Base-by-base conservation (phyloP, 1,140 invertebrate genomes). In the Lordiphosa stackelbergi region DNA sequence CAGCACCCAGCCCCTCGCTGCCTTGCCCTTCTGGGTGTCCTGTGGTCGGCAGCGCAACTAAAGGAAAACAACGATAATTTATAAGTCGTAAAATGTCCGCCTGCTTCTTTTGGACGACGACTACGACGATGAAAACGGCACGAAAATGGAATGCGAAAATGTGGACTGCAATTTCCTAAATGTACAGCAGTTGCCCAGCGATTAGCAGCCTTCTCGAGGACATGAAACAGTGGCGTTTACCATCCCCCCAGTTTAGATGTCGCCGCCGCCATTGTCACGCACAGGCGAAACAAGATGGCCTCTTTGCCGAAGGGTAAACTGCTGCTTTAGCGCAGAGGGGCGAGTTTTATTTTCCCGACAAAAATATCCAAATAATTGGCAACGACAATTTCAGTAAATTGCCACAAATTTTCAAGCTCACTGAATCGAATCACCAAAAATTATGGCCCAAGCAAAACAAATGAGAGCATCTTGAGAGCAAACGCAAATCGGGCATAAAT, bases 61-160 rank as follows among this genome's bases (percentile, higher is more conserved):
- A 74, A 68, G 58, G 66, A 65, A 74, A 71, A 71, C 74, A 79
- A 78, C 83, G 69, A 83, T 85, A 83, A 85, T 85, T 85, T 85
- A 85, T 85, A 78, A 71, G 81, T 85, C 81, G 69, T 85, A 83
- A 85, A 72, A 77, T 59, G 65, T 49, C 54, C 34, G 69, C 48
- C 46, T 41, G 57, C 59, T 60, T 49, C 65, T 62, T 55, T 31
- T 12, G 13, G 12, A 28, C 22, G 8, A 58, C 16, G 16, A 16
- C 16, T 1, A 56, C 61, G 42, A 43, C 63, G 46, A 49, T 35
- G 62, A 75, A 79, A 75, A 56, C 53, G 66, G 24, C 43, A 70
- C 58, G 58, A 70, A 63, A 66, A 37, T 53, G 58, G 63, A 71
- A 83, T 77, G 68, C 77, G 68, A 70, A 71, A 79, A 73, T 73